Base-by-base conservation (phyloP, 2,113 vertebrate genomes). In the Brachirus orientalis region DNA sequence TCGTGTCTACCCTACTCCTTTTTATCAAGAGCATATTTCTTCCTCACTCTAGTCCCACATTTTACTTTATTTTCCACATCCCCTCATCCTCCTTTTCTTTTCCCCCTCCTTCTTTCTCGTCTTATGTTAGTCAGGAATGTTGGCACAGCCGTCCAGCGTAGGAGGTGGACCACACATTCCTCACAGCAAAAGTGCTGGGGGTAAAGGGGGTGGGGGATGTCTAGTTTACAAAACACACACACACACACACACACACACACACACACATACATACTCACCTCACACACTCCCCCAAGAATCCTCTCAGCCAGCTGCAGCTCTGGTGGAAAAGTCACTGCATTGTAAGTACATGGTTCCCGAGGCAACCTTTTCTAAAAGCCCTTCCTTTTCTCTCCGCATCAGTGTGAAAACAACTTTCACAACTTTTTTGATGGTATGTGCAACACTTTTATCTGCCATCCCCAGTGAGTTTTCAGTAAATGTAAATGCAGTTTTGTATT, bases 91-190 rank as follows among this genome's bases (percentile, higher is more conserved):
- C 67, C 54, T 69, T 43, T 28, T 51, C 40, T 36, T 67, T 51
- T 56, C 57, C 56, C 22, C 50, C 60, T 61, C 22, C 28, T 22
- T 77, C 55, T 69, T 70, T 72, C 63, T 80, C 67, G 66, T 75
- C 75, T 75, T 87, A 57, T 86, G 75, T 84, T 83, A 73, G 87
- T 74, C 72, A 77, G 88, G 88, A 90, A 91, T 91, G 90, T 90
- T 90, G 90, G 90, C 86, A 86, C 79, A 78, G 82, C 69, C 63
- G 55, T 79, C 82, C 76, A 72, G 86, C 80, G 84, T 88, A 90
- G 88, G 93, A 95, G 90, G 86, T 87, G 63, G 87, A 87, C 83
- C 86, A 79, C 87, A 91, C 91, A 95, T 95, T 95, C 93, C 91
- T 94, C 89, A 68, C 73, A 84, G 83, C 60, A 88, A 92, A 94